Percentiles rank a stretch among this genome's conserved stretches.
phyloP scores from a whole-genome alignment of 2,888 invertebrate genomes.

The Lasioglossum oenotherae region DNA sequence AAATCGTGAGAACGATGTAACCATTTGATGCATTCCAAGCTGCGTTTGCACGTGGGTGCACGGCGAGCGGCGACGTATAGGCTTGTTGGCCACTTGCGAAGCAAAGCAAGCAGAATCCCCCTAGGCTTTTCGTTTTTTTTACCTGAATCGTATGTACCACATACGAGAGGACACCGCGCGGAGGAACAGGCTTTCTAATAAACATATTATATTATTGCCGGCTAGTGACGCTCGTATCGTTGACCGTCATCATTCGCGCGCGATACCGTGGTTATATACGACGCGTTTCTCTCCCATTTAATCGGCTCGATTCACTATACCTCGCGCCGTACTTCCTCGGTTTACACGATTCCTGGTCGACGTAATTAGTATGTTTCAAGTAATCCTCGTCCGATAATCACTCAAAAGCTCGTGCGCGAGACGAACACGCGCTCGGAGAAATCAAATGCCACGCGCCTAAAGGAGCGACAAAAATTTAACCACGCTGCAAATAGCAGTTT shows the following conservation, averaged over 20 bases:
- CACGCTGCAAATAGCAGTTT: neutral
- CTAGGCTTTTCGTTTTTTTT: conserved; percentile 39
- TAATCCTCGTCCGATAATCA: neutral
- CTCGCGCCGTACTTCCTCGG: neutral
- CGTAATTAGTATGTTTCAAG: neutral
- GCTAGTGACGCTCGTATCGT: neutral
- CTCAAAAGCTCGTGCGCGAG: neutral
- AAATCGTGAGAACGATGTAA: conserved; percentile 8
- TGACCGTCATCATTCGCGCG: neutral
- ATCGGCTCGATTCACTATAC: neutral
- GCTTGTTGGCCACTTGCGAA: conserved; percentile 5
- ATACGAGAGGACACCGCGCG: neutral
- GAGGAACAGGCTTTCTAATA: conserved; percentile 40
- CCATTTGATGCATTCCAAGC: conserved; percentile 21
- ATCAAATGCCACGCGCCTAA: neutral
- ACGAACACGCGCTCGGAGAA: neutral
- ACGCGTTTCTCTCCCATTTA: neutral
- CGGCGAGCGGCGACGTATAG: neutral
- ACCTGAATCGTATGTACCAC: conserved; percentile 41
- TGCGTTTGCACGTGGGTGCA: conserved; percentile 17
- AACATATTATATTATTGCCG: conserved; percentile 42
- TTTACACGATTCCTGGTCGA: neutral
- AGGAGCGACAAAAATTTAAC: neutral
- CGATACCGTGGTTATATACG: neutral
- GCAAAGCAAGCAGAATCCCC: conserved; percentile 46